Conservation (phyloP, 1,140 invertebrate genomes). For the Penaeus chinensis region DNA sequence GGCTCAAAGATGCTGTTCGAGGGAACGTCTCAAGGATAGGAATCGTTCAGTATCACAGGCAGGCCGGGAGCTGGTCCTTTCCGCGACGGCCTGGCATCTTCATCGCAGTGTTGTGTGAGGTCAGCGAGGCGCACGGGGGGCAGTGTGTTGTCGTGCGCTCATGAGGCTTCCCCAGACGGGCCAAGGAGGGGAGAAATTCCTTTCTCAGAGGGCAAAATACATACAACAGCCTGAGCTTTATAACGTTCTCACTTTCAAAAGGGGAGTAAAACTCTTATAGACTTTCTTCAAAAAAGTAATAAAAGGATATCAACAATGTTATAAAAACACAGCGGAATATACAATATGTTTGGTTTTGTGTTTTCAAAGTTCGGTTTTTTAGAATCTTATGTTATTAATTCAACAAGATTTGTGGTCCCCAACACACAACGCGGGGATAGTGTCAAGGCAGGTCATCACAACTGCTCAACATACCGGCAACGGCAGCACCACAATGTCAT, state of each 20-base stretch:
- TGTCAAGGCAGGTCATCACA: slow-evolving; percentile 12
- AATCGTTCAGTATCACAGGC: too few species aligned
- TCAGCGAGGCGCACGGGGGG: too few species aligned
- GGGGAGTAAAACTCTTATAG: neutral
- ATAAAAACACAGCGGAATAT: slow-evolving; percentile 13
- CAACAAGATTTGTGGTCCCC: slow-evolving; percentile 7
- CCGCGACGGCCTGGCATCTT: too few species aligned
- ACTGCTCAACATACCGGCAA: slow-evolving; percentile 13
- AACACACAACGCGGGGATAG: neutral
- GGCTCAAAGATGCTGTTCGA: too few species aligned
- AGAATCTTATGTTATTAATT: neutral
- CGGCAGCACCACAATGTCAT: slow-evolving; percentile 17
- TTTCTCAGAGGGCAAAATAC: neutral
- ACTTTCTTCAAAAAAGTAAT: slow-evolving; percentile 14
- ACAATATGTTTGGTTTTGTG: neutral
- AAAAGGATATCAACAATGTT: slow-evolving; percentile 19
- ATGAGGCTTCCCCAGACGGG: too few species aligned
- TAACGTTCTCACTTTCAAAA: neutral
- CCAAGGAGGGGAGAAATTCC: neutral
- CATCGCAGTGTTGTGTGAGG: too few species aligned
- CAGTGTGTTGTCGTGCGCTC: too few species aligned
- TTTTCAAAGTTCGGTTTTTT: neutral
- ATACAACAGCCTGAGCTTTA: neutral
- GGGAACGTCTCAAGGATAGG: too few species aligned
- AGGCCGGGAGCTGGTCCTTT: too few species aligned